A percentile compares a stretch with the other conserved stretches of the same genome.
Evolutionary conservation across 2,888 invertebrate genomes (phyloP).

Genomic region (Latheticus oryzae): DNA sequence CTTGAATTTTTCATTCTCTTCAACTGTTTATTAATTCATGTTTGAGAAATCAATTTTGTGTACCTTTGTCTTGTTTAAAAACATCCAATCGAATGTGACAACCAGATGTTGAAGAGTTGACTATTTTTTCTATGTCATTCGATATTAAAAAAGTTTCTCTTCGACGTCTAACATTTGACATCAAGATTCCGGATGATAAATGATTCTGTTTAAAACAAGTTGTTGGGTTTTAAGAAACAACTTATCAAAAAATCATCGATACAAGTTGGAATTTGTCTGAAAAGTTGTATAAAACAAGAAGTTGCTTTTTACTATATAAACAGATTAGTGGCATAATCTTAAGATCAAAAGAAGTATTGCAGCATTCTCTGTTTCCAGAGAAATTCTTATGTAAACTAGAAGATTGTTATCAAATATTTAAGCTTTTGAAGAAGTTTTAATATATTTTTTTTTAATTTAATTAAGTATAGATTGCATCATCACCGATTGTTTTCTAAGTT

Average conservation of each 20-base stretch:
- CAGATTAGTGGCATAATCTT: slow-evolving; percentile 27
- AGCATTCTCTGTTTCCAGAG: slow-evolving; percentile 19
- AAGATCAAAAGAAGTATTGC: slow-evolving; percentile 29
- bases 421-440: too few species aligned
- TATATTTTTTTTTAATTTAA: slow-evolving; percentile 38
- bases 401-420: slow-evolving; percentile 33
- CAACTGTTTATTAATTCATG: too few species aligned
- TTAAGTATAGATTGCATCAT: slow-evolving; percentile 33
- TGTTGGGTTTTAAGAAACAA: slow-evolving; percentile 28
- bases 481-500: slow-evolving; percentile 38
- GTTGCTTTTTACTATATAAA: slow-evolving; percentile 5
- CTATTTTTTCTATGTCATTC: slow-evolving; percentile 9
- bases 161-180: slow-evolving; percentile 23
- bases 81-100: too few species aligned
- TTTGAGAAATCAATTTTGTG: too few species aligned
- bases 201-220: slow-evolving; percentile 29
- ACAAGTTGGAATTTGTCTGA: too few species aligned
- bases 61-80: too few species aligned
- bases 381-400: slow-evolving; percentile 29
- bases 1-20: too few species aligned
- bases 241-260: slow-evolving; percentile 20
- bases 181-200: slow-evolving; percentile 24
- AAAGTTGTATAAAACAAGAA: too few species aligned
- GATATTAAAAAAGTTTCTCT: slow-evolving; percentile 23
- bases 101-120: slow-evolving; percentile 4